Base-by-base conservation (phyloP, 2,888 invertebrate species). In the Polydesmus complanatus region DNA sequence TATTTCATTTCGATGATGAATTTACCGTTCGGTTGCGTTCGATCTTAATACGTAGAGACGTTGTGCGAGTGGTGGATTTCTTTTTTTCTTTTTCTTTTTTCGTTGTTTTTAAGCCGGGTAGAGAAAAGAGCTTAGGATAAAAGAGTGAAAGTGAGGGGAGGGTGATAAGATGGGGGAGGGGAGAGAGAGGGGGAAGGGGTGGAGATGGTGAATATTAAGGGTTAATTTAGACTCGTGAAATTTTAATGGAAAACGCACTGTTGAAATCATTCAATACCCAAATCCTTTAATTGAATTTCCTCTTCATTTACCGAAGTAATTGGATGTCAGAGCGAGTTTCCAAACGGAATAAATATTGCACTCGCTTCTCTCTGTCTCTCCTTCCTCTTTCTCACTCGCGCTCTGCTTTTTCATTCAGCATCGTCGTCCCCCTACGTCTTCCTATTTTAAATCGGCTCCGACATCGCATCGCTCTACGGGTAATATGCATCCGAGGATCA, bases 231-330 rank as follows among this genome's bases (percentile, higher is more conserved):
- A 58, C 58, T 58, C 58, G 58, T 58, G 58, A 63, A 63, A 63
- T 61, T 60, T 63, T 63, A 63, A 63, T 63, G 61, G 63, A 63
- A 37, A 61, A 56, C 54, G 49, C 62, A 56, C 63, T 63, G 63
- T 61, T 61, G 60, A 53, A 60, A 63, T 61, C 60, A 58, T 56
- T 63, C 63, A 61, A 63, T 63, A 63, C 61, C 54, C 54, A 56
- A 63, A 63, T 63, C 63, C 61, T 63, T 63, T 63, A 63, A 63
- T 63, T 63, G 63, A 63, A 63, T 63, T 63, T 63, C 63, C 63
- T 63, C 63, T 63, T 63, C 63, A 63, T 63, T 63, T 63, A 63
- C 57, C 63, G 56, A 54, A 60, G 58, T 63, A 63, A 63, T 63
- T 63, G 63, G 58, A 63, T 63, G 63, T 63, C 63, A 61, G 60